Evolutionary conservation across 1,140 invertebrate genomes (phyloP).

Genomic region (Zaprionus tsacasi): DNA sequence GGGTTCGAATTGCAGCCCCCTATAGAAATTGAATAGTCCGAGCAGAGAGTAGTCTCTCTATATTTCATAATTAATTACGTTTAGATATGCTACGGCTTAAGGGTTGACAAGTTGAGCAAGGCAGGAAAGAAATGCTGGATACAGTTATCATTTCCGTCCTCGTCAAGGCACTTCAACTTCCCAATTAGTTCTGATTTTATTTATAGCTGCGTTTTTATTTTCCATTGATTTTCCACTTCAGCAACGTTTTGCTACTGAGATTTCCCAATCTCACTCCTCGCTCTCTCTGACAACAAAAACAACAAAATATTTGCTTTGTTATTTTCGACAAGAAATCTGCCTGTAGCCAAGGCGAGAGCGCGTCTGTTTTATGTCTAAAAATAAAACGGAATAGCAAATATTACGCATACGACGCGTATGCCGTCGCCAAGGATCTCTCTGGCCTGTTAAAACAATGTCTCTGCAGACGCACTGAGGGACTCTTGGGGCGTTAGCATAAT

Average conservation of each 20-base stretch:
- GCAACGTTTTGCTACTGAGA: not conserved
- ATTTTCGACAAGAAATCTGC: constrained; percentile 18
- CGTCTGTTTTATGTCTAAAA: constrained; percentile 55
- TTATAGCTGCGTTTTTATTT: not conserved
- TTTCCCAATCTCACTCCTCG: no score
- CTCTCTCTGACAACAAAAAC: not conserved
- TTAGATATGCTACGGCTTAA: not conserved
- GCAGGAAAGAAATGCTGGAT: not conserved
- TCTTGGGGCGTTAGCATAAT: constrained; percentile 65
- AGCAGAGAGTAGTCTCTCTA: no score
- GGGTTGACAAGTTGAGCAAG: not conserved
- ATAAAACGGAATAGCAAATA: constrained; percentile 57
- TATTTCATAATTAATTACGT: constrained; percentile 11
- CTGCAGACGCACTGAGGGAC: not conserved
- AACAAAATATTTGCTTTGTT: constrained; percentile 4
- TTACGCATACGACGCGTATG: constrained; percentile 65
- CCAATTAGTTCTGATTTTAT: not conserved
- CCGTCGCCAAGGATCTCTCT: constrained; percentile 21
- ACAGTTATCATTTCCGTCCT: not conserved
- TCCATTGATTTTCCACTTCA: constrained; percentile 6
- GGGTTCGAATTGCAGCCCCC: not conserved
- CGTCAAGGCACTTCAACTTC: not conserved
- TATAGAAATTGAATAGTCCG: not conserved
- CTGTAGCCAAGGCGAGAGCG: not conserved
- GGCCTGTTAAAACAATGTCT: constrained; percentile 29